phyloP scores from a whole-genome alignment of 1,140 invertebrate genomes.

The Cyclina sinensis region DNA sequence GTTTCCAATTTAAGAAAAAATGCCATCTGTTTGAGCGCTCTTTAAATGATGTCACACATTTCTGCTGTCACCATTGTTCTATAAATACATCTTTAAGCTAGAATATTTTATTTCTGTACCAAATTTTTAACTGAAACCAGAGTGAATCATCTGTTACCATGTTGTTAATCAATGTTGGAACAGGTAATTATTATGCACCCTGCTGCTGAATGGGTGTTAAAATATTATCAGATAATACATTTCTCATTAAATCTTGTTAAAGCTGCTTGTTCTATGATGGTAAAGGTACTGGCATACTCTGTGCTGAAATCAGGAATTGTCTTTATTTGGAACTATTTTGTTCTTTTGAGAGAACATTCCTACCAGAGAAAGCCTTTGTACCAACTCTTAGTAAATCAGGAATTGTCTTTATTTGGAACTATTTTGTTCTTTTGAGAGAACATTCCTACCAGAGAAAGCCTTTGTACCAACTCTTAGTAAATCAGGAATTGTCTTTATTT shows the following conservation, averaged over 20 bases:
- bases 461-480: too few species aligned
- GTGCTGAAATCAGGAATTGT: too few species aligned
- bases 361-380: too few species aligned
- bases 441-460: too few species aligned
- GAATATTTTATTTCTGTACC: not conserved
- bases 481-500: too few species aligned
- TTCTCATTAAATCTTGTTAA: not conserved
- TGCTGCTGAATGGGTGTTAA: not conserved
- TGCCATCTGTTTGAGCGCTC: not conserved
- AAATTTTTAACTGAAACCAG: not conserved
- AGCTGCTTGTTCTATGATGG: not conserved
- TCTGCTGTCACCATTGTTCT: not conserved
- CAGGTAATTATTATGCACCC: not conserved
- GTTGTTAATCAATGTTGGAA: not conserved
- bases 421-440: too few species aligned
- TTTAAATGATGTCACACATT: conserved; percentile 20
- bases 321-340: too few species aligned
- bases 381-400: too few species aligned
- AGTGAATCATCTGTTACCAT: not conserved
- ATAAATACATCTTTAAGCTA: not conserved
- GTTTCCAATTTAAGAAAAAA: not conserved
- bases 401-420: too few species aligned
- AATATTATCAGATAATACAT: conserved; percentile 16
- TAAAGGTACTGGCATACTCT: too few species aligned
- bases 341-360: too few species aligned